These are phyloP conservation scores for Lasioglossum vierecki DNA, from an alignment of 2,888 invertebrate genomes.

Conservation along the genomic window DNA sequence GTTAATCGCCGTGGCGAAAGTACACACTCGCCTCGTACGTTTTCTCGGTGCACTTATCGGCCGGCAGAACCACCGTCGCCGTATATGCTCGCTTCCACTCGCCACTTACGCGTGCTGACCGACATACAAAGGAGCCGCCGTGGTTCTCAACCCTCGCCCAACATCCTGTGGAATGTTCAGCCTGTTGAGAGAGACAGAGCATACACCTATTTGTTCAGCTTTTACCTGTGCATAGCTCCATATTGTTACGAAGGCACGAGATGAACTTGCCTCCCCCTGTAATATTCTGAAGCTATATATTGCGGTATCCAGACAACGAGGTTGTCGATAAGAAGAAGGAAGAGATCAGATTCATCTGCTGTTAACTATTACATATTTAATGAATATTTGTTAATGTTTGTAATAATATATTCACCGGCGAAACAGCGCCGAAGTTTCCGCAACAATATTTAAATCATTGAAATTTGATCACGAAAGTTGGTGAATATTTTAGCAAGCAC, in stretches of 20 bases:
- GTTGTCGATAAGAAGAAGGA: too few relatives aligned
- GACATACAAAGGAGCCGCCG: conserved; percentile 57
- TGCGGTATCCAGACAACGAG: too few relatives aligned
- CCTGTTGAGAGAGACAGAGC: not conserved
- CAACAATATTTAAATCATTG: not conserved
- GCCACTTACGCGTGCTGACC: conserved; percentile 56
- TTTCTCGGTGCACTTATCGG: conserved; percentile 42
- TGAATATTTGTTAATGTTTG: too few relatives aligned
- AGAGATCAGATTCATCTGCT: too few relatives aligned
- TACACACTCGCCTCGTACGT: conserved; percentile 34
- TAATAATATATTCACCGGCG: too few relatives aligned
- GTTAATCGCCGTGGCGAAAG: conserved; percentile 53
- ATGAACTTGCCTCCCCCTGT: too few relatives aligned
- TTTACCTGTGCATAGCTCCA: not conserved
- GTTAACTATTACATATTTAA: too few relatives aligned
- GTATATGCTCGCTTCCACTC: conserved; percentile 39
- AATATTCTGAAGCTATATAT: too few relatives aligned
- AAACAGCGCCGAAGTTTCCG: too few relatives aligned
- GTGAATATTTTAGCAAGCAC: not conserved
- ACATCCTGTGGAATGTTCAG: conserved; percentile 22
- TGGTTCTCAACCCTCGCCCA: conserved; percentile 41
- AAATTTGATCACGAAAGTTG: not conserved
- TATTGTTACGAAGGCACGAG: too few relatives aligned
- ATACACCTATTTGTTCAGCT: not conserved
- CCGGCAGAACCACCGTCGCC: conserved; percentile 36